These are phyloP conservation scores for Echeneis naucrates DNA, from an alignment of 2,797 vertebrate genomes.

Conservation along the genomic window DNA sequence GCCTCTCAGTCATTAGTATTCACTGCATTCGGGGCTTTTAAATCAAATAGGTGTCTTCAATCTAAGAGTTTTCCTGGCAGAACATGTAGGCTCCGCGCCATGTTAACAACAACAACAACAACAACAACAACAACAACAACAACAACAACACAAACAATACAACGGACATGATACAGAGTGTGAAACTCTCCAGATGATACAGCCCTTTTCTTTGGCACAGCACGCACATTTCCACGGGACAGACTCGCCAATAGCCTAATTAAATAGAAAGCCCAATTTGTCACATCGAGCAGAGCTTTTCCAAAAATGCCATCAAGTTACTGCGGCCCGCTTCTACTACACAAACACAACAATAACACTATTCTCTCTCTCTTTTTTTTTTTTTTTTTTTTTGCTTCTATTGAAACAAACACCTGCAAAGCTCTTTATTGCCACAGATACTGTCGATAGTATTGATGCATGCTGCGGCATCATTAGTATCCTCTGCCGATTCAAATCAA, in stretches of 20 bases:
- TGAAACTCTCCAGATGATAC: slow-evolving; percentile 60
- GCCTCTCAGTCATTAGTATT: slow-evolving; percentile 29
- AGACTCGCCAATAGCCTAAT: slow-evolving; percentile 75
- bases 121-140: not conserved
- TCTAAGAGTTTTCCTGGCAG: slow-evolving; percentile 50
- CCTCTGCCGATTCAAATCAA: slow-evolving; percentile 25
- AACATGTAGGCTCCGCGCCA: not conserved
- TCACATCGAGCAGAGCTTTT: slow-evolving; percentile 70
- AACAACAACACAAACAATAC: slow-evolving; percentile 13
- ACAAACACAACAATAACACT: slow-evolving; percentile 22
- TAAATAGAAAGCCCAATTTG: slow-evolving; percentile 81
- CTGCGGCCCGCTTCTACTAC: slow-evolving; percentile 24
- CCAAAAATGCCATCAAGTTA: slow-evolving; percentile 53
- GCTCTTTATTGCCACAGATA: slow-evolving; percentile 10
- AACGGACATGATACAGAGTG: slow-evolving; percentile 24
- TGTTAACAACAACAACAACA: not conserved
- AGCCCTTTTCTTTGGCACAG: slow-evolving; percentile 70
- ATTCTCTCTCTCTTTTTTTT: slow-evolving; percentile 7
- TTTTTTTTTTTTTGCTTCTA: no score
- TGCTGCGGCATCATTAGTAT: slow-evolving; percentile 44
- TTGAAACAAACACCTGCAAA: slow-evolving; percentile 38
- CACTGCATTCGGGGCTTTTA: slow-evolving; percentile 12
- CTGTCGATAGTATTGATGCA: not conserved
- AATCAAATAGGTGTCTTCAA: slow-evolving; percentile 29
- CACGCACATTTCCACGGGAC: slow-evolving; percentile 58